phyloP scores from a whole-genome alignment of 1,140 invertebrate genomes.

The Bombus fervidus region DNA sequence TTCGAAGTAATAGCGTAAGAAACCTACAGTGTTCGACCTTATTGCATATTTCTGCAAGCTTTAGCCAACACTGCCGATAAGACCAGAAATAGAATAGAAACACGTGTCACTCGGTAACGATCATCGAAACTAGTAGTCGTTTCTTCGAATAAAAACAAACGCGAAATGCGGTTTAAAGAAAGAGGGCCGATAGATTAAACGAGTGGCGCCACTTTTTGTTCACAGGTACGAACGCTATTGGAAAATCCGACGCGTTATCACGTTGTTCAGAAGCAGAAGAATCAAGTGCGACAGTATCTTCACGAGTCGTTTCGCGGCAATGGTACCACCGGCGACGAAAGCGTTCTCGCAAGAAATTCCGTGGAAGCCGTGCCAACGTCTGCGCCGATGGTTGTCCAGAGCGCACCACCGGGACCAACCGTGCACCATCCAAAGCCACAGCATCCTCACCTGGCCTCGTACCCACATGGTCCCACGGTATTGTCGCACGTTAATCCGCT shows the following conservation, averaged over 20 bases:
- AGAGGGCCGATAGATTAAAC: not conserved
- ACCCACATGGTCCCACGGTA: conserved; percentile 70
- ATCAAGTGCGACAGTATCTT: conserved; percentile 93
- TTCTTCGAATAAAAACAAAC: not conserved
- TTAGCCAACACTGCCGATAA: not conserved
- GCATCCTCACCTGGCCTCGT: conserved; percentile 79
- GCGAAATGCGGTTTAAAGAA: not conserved
- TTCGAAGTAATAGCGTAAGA: too few species aligned
- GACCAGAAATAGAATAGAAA: not conserved
- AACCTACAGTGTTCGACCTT: not conserved
- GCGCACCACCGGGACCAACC: conserved; percentile 75
- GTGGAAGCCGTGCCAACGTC: conserved; percentile 64
- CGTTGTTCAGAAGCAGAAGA: conserved; percentile 94
- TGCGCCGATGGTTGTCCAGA: conserved; percentile 75
- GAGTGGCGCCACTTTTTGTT: not conserved
- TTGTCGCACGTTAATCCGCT: conserved; percentile 72
- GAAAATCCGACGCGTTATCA: conserved; percentile 96
- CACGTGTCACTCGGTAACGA: not conserved
- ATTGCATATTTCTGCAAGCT: not conserved
- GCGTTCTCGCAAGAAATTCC: conserved; percentile 56
- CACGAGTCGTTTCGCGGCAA: conserved; percentile 87
- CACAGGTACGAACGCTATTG: conserved; percentile 90
- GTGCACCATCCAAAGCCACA: conserved; percentile 72
- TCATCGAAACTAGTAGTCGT: not conserved
- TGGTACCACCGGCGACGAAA: conserved; percentile 46